A percentile compares a stretch with the other conserved stretches of the same genome.
These are phyloP conservation scores for Siderastrea radians DNA, from an alignment of 92 coral and sea anemone genomes.

Conservation along the genomic window DNA sequence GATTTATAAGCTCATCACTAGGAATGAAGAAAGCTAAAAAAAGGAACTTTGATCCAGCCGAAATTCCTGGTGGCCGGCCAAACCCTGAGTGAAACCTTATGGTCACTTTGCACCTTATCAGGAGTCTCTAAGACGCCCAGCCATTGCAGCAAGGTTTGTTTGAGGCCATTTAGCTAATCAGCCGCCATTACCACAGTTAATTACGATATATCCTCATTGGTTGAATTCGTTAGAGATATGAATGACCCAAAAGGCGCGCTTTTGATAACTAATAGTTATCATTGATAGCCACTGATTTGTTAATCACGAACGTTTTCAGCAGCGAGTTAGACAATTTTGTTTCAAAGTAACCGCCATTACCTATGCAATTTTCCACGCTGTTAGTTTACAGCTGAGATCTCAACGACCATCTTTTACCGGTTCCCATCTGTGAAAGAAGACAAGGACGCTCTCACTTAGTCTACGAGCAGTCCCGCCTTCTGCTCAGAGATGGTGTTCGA, in stretches of 20 bases:
- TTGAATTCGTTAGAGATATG: background rate
- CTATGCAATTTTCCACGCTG: background rate
- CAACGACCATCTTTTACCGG: background rate
- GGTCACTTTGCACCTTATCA: background rate
- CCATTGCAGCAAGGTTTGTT: background rate
- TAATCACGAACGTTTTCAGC: background rate
- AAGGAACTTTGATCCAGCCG: slow-evolving; percentile 24
- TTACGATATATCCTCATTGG: background rate
- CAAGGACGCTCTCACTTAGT: too few species aligned
- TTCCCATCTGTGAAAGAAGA: too few species aligned
- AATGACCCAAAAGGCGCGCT: background rate
- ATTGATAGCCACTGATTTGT: background rate
- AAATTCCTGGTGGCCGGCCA: background rate
- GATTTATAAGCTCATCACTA: slow-evolving; percentile 21
- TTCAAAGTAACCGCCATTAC: background rate
- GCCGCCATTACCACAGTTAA: background rate
- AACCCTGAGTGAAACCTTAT: background rate
- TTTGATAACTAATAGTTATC: background rate
- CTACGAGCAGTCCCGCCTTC: too few species aligned
- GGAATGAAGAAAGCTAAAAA: background rate
- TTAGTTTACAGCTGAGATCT: background rate
- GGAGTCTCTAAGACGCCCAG: slow-evolving; percentile 25
- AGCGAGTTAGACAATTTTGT: background rate
- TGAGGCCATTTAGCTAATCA: background rate
- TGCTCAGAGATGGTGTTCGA: too few species aligned